A percentile compares a stretch with the other conserved stretches of the same genome.
phyloP scores from a whole-genome alignment of 2,113 vertebrate species.

The Thunnus maccoyii region DNA sequence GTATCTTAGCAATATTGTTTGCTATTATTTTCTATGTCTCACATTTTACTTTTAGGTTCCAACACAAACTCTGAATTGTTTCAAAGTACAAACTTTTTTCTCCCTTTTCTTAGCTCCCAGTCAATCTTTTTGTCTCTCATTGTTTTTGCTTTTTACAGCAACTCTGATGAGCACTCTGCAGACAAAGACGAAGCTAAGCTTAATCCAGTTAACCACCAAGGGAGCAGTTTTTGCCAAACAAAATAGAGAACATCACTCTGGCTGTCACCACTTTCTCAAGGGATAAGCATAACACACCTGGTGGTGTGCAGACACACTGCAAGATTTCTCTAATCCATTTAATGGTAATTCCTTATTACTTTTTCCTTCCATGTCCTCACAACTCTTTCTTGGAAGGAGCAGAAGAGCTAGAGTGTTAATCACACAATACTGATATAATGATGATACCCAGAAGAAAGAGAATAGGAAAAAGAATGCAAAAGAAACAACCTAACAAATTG shows the following conservation, averaged over 20 bases:
- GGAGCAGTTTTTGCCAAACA: conserved; percentile 28
- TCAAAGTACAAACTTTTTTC: background rate
- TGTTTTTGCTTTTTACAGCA: background rate
- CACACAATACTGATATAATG: background rate
- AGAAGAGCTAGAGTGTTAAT: background rate
- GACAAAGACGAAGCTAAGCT: background rate
- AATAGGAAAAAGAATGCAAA: background rate
- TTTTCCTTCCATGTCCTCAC: background rate
- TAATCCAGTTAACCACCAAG: conserved; percentile 7
- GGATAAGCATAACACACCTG: conserved; percentile 7
- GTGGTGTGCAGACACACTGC: background rate
- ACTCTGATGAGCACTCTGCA: background rate
- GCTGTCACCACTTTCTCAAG: conserved; percentile 20
- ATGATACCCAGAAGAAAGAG: background rate
- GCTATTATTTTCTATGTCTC: too few relatives aligned
- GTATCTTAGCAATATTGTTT: too few relatives aligned
- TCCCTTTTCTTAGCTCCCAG: background rate
- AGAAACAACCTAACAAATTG: background rate
- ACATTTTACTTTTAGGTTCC: background rate
- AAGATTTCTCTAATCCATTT: conserved; percentile 18
- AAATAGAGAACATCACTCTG: conserved; percentile 34
- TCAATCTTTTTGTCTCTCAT: background rate
- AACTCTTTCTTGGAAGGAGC: background rate
- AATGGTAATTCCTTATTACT: background rate
- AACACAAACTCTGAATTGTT: background rate